Conservation (phyloP, 2,888 invertebrate species). For the Patella pellucida region DNA sequence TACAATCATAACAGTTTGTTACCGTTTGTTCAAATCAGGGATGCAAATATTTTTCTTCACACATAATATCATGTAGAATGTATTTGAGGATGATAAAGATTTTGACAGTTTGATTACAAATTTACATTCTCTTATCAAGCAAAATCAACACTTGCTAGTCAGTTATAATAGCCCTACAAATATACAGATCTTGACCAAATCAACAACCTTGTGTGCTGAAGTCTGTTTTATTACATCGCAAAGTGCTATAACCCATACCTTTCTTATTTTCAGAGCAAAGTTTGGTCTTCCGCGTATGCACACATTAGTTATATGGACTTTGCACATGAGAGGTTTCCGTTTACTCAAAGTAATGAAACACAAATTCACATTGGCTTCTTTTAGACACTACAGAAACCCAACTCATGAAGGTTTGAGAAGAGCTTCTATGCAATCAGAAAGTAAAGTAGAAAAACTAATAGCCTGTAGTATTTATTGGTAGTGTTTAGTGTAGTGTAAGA, state of each 20-base stretch:
- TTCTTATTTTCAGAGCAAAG: neutral
- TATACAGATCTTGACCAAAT: constrained; percentile 13
- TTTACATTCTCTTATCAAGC: constrained; percentile 20
- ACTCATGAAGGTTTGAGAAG: too few species aligned
- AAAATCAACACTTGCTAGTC: constrained; percentile 23
- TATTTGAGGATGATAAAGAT: neutral
- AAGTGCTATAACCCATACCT: constrained; percentile 7
- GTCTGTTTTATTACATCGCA: constrained; percentile 3
- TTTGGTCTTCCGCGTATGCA: neutral
- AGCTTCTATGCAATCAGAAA: too few species aligned
- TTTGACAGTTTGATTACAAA: constrained; percentile 7
- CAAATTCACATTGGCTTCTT: neutral
- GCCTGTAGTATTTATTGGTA: too few species aligned
- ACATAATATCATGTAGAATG: constrained; percentile 22
- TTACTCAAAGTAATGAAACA: neutral
- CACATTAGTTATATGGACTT: neutral
- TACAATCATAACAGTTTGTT: constrained; percentile 17
- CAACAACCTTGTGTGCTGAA: neutral
- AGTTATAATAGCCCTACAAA: constrained; percentile 24
- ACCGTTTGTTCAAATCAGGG: constrained; percentile 17
- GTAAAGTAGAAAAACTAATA: too few species aligned
- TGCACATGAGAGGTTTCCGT: constrained; percentile 1
- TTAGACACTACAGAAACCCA: neutral
- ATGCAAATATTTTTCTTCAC: constrained; percentile 23
- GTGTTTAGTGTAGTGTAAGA: too few species aligned